Base-by-base conservation (phyloP, 1,140 invertebrate genomes). In the Maniola jurtina region DNA sequence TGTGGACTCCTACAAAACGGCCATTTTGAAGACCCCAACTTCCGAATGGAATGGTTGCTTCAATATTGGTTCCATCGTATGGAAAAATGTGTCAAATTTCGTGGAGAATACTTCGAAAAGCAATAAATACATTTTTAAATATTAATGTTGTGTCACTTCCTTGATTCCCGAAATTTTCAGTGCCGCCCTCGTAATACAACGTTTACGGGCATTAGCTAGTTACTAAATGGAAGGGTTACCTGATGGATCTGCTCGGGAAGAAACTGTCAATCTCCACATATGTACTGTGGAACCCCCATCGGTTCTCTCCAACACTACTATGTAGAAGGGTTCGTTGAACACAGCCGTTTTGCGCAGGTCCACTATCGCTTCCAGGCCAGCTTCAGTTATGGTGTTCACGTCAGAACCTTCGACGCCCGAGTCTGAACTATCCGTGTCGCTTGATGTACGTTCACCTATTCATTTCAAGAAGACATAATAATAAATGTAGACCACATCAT, bases 311-410 rank as follows among this genome's bases (percentile, higher is more conserved):
- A 99, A 85, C 15, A 99, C 95, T 0, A 99, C 97, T 45, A 99
- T 96, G 80, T 97, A 99, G 90, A 99, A 99, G 1, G 97, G 97
- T 81, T 99, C 98, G 79, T 98, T 96, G 84, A 99, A 99, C 25
- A 96, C 95, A 0, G 95, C 92, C 9, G 94, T 94, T 72, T 97
- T 94, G 47, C 97, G 94, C 25, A 99, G 88, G 89, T 98, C 97
- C 0, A 98, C 97, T 92, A 98, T 96, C 0, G 97, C 96, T 73
- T 96, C 95, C 63, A 96, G 88, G 0, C 94, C 94, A 0, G 93
- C 92, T 76, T 96, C 94, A 66, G 94, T 95, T 15, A 94, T 76
- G 0, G 91, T 84, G 48, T 88, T 84, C 13, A 84, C 76, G 15
- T 88, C 86, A 0, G 82, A 80, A 1, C 73, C 76, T 57, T 90